A percentile compares a stretch with the other conserved stretches of the same genome.
These are phyloP conservation scores for Phaethornis superciliosus DNA, from an alignment of 2,113 vertebrate genomes.

Conservation along the genomic window DNA sequence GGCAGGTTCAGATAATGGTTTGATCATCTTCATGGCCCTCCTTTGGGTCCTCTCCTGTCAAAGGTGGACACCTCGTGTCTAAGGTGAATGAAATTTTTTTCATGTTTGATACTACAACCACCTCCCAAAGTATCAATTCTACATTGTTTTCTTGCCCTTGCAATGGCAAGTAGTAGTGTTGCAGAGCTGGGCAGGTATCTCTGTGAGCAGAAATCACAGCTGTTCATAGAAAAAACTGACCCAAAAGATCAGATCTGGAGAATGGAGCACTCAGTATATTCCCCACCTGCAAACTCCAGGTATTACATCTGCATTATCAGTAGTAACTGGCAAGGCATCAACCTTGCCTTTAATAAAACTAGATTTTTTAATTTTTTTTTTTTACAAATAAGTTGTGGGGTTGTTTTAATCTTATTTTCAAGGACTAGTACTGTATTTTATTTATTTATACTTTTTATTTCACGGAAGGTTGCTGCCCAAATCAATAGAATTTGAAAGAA, in stretches of 20 bases:
- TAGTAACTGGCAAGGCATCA: not conserved
- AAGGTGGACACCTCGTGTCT: not conserved
- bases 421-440: not conserved
- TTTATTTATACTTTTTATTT: constrained; percentile 15
- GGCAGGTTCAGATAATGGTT: not conserved
- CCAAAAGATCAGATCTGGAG: not conserved
- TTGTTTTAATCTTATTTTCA: not conserved
- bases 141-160: not conserved
- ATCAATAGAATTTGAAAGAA: not conserved
- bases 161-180: not conserved
- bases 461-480: not conserved
- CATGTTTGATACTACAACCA: not conserved
- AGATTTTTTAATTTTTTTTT: not conserved
- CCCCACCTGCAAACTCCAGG: not conserved
- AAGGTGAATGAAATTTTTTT: not conserved
- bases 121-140: not conserved
- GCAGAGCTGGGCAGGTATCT: not conserved
- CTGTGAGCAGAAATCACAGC: not conserved
- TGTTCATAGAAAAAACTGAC: not conserved
- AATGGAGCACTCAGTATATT: not conserved
- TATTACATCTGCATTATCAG: not conserved
- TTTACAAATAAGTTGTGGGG: accelerated
- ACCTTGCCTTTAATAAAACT: not conserved
- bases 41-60: not conserved
- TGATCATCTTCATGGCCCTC: not conserved